Percentiles rank a stretch among this genome's conserved stretches.
phyloP scores from a whole-genome alignment of 2,797 vertebrate species.

The Anguilla obscura region DNA sequence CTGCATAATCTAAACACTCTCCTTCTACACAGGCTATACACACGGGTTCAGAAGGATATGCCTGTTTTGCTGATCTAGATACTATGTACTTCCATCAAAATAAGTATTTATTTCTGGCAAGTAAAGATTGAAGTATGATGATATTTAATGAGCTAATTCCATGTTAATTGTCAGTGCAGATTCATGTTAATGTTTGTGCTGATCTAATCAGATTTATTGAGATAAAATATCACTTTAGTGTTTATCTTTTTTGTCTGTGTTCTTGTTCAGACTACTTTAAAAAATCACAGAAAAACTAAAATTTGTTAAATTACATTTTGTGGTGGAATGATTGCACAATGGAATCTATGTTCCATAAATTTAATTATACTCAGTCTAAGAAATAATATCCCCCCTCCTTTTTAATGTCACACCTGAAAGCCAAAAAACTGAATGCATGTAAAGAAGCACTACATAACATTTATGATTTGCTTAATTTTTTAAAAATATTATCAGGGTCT shows the following conservation, averaged over 20 bases:
- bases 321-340: not conserved
- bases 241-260: not conserved
- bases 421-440: not conserved
- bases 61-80: not conserved
- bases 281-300: not conserved
- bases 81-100: not conserved
- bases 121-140: not conserved
- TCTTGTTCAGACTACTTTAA: not conserved
- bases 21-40: not conserved
- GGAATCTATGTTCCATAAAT: not conserved
- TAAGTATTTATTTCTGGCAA: not conserved
- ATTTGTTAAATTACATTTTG: not conserved
- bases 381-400: not conserved
- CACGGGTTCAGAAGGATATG: not conserved
- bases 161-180: not conserved
- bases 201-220: not conserved
- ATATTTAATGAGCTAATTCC: not conserved
- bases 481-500: not conserved
- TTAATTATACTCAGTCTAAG: not conserved
- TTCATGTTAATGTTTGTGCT: not conserved
- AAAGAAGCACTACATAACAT: not conserved
- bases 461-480: not conserved
- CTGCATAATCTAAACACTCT: not conserved
- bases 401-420: not conserved
- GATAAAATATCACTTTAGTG: not conserved